phyloP scores from a whole-genome alignment of 1,140 invertebrate genomes.

The Eumeta japonica region DNA sequence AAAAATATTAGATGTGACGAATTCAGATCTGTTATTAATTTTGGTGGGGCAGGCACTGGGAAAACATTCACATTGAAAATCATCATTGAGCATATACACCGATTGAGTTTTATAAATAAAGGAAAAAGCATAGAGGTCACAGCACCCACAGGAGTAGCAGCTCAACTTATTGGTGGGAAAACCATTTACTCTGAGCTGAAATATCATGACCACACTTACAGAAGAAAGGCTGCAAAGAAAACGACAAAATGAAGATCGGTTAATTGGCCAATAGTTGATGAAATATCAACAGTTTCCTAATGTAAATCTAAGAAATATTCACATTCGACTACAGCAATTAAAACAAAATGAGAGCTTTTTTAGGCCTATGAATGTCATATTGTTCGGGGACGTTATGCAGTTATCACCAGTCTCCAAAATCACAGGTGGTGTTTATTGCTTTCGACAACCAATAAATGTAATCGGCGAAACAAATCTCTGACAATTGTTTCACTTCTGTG shows the following conservation, averaged over 20 bases:
- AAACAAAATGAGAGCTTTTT: constrained; percentile 3
- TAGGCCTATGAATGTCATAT: constrained; percentile 5
- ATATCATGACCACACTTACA: too few species aligned
- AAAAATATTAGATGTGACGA: too few species aligned
- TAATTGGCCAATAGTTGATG: constrained; percentile 5
- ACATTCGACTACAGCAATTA: constrained; percentile 4
- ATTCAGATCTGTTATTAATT: too few species aligned
- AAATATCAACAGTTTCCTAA: constrained; percentile 9
- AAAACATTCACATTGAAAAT: constrained; percentile 6
- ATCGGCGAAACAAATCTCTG: not conserved
- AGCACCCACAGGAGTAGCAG: too few species aligned
- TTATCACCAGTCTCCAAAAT: constrained; percentile 7
- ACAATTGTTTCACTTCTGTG: constrained; percentile 4
- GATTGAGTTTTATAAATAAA: not conserved
- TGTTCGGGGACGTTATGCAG: constrained; percentile 8
- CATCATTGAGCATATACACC: constrained; percentile 3
- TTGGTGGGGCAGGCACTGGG: constrained; percentile 4
- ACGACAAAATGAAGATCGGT: constrained; percentile 3
- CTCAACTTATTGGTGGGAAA: too few species aligned
- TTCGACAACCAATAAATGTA: not conserved
- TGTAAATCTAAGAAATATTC: constrained; percentile 3
- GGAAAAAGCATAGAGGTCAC: too few species aligned
- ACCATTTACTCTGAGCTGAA: too few species aligned
- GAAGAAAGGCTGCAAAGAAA: too few species aligned
- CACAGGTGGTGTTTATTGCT: constrained; percentile 1